Percentiles rank a stretch among this genome's conserved stretches.
Evolutionary conservation across 2,113 vertebrate genomes (phyloP).

Genomic region (Furnarius figulus): DNA sequence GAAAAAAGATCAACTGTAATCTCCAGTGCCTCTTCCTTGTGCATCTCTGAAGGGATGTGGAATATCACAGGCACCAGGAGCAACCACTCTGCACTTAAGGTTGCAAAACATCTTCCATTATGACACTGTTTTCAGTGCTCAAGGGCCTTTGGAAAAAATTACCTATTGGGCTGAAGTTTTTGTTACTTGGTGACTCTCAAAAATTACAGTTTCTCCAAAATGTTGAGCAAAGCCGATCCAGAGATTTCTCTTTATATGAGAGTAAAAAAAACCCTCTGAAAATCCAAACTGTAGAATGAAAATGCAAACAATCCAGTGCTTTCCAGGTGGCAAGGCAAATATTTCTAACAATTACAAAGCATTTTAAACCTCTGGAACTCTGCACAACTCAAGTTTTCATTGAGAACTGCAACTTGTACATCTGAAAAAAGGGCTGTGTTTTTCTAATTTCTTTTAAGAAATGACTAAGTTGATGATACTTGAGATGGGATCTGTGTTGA

Average conservation of each 20-base stretch:
- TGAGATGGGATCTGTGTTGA: background rate
- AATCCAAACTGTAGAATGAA: background rate
- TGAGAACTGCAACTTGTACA: background rate
- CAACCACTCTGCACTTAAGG: background rate
- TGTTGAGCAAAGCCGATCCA: background rate
- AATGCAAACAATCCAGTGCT: background rate
- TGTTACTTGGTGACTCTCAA: background rate
- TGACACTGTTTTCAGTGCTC: background rate
- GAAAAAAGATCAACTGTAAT: background rate
- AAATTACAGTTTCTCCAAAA: slow-evolving; percentile 3
- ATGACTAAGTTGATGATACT: background rate
- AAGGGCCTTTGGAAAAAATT: background rate
- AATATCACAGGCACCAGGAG: background rate
- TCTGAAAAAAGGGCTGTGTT: background rate
- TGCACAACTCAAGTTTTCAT: background rate
- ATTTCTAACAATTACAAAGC: background rate
- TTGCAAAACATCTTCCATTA: background rate
- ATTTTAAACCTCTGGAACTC: background rate
- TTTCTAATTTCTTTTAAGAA: background rate
- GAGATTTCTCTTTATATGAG: background rate
- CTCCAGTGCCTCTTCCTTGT: background rate
- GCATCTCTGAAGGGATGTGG: background rate
- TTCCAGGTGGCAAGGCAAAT: background rate
- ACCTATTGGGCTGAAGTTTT: background rate
- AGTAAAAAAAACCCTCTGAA: background rate